Base-by-base conservation (phyloP, 1,140 invertebrate species). In the Ctenoplectra terminalis region DNA sequence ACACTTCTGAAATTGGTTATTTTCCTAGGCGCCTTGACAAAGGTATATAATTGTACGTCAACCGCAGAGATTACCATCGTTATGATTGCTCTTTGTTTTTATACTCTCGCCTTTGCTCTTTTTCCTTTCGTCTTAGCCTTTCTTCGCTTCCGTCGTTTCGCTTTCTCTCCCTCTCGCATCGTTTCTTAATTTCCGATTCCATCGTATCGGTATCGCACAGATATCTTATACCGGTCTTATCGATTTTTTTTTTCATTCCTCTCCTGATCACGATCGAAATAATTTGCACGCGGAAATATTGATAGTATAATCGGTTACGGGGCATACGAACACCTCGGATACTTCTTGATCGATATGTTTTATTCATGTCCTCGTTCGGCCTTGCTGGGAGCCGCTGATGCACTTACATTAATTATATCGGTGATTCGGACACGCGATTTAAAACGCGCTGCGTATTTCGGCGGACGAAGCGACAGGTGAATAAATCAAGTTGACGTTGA, bases 1-100 rank as follows among this genome's bases (percentile, higher is more conserved):
- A 91, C 90, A 90, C 90, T 90, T 90, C 77, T 90, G 86, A 76
- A 92, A 92, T 91, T 91, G 88, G 91, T 92, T 92, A 91, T 92
- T 91, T 91, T 92, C 85, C 83, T 84, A 83, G 87, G 71, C 85
- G 82, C 77, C 85, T 85, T 89, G 86, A 88, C 81, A 82, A 87
- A 85, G 82, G 86, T 87, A n/a, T n/a, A n/a, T n/a, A 88, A 88
- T 90, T 90, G 83, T 89, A 89, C 90, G 90, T 90, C 90, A 91
- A 90, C 89, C 90, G 82, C 90, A 91, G 90, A 91, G 86, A 91
- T 92, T 90, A 91, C 89, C 88, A 87, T 90, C 85, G 86, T 91
- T 91, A 87, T 90, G 89, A 91, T 90, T 92, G 90, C 87, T 89
- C 90, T 91, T 90, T 91, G 90, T 91, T 91, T 90, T 88, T 78